phyloP scores from a whole-genome alignment of 2,797 vertebrate species.

The Gastrophryne carolinensis region DNA sequence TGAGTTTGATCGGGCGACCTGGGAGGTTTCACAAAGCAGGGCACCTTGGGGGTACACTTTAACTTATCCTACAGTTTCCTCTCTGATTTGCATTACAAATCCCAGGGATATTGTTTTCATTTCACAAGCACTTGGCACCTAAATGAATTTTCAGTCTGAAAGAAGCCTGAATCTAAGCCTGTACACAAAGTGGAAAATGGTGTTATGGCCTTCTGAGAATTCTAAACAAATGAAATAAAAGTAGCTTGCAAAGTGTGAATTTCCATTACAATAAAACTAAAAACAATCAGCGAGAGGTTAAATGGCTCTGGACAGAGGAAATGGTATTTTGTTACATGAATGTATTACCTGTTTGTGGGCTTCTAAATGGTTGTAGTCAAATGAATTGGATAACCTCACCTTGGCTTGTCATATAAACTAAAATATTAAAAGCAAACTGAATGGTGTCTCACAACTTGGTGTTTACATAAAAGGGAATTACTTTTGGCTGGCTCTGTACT shows the following conservation, averaged over 20 bases:
- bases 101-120: neutral
- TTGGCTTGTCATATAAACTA: neutral
- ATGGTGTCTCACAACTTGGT: too few relatives aligned
- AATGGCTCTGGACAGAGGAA: neutral
- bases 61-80: neutral
- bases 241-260: slow-evolving; percentile 8
- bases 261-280: neutral
- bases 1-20: too few relatives aligned
- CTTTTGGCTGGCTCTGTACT: too few relatives aligned
- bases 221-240: neutral
- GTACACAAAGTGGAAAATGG: neutral
- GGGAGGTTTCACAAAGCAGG: too few relatives aligned
- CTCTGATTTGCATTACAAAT: neutral
- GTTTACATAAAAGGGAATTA: too few relatives aligned
- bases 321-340: slow-evolving; percentile 1
- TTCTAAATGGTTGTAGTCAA: neutral
- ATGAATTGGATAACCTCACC: neutral
- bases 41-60: too few relatives aligned
- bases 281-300: neutral
- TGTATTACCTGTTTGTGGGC: neutral
- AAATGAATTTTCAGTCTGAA: neutral
- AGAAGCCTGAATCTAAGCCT: neutral
- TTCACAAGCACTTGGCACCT: neutral
- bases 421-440: neutral
- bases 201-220: neutral